Base-by-base conservation (phyloP, 2,888 invertebrate genomes). In the Syrphus vitripennis region DNA sequence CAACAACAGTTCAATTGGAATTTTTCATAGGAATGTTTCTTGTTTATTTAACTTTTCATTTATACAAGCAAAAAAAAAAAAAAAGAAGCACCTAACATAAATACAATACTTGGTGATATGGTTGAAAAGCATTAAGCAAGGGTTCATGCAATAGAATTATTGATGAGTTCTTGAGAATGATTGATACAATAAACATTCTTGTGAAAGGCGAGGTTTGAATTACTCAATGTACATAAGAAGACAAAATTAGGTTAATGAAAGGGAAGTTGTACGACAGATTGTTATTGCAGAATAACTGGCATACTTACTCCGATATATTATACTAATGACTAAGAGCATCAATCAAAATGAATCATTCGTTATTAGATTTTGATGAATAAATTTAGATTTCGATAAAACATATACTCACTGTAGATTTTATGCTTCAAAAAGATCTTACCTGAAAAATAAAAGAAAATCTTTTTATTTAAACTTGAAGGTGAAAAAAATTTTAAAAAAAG, bases 21-120 rank as follows among this genome's bases (percentile, higher is more conserved):
- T 67, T 21, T 65, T 65, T 50, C 48, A 10, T 9, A n/a, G 50
- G 67, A 67, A 67, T 67, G 67, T 67, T 50, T 21, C 67, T 50
- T 67, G 65, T 67, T 67, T 67, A 67, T 67, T 67, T 67, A 67
- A 67, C 48, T 67, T 67, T 67, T 67, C 65, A 34, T 48, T 67
- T 48, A 14, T 12, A 14, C 9, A 55, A 55, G 29, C 7, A 40
- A 40, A 4, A 40, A 9, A 40, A 9, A 40, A 55, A 53, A 53
- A 50, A 34, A 24, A 7, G 16, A 14, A n/a, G 4, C 24, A 26
- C 2, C 31, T 29, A 26, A 29, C 5, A n/a, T 1, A 29, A 9
- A 34, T 10, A 3, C 5, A 4, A 4, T 12, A 24, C 2, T 7
- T 1, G 1, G 19, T 24, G 14, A n/a, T 6, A 31, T 31, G 31